Evolutionary conservation across 2,888 invertebrate genomes (phyloP), one percentile per base, ranked within the genome.

Genomic region (Idaea straminata): DNA sequence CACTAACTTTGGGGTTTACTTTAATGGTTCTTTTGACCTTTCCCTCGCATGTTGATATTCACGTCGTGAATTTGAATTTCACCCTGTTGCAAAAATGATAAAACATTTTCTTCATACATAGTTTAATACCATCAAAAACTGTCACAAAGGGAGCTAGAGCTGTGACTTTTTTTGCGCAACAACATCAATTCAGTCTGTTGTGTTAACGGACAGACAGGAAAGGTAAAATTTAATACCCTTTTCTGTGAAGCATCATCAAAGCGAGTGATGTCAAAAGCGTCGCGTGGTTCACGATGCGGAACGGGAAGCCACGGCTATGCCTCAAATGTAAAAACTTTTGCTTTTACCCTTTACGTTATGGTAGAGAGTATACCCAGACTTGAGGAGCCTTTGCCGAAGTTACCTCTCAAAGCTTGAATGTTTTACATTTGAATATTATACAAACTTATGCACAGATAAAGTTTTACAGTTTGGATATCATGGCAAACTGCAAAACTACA

Each of bases 281-380:
- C 80, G 25, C 25, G 25, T 25, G 82, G 85, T 81, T 83, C 82
- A 80, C 87, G 83, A 81, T 82, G 85, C 86, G 87, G 83, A 87
- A 86, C 87, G 84, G 79, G 82, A 85, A 86, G 85, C 82, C 80
- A 82, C 81, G 83, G 73, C 83, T 83, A 83, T 83, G 86, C 82
- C 80, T 85, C 85, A 87, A 88, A 91, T 88, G 88, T 86, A 89
- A 90, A 92, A 92, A 91, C 86, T 91, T 92, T 88, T 85, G 83
- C 90, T 85, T 83, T 69, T 77, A 88, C 88, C 88, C 89, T 87
- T 90, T 88, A 83, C 83, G 86, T 88, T 85, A 87, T 85, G 83
- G 82, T 80, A 79, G 80, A 79, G 81, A 81, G 83, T 76, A 79
- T 78, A 78, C 77, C 78, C 77, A 80, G 83, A 85, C 87, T 88